Evolutionary conservation across 2,113 vertebrate species (phyloP).

Genomic region (Hippoglossus stenolepis): DNA sequence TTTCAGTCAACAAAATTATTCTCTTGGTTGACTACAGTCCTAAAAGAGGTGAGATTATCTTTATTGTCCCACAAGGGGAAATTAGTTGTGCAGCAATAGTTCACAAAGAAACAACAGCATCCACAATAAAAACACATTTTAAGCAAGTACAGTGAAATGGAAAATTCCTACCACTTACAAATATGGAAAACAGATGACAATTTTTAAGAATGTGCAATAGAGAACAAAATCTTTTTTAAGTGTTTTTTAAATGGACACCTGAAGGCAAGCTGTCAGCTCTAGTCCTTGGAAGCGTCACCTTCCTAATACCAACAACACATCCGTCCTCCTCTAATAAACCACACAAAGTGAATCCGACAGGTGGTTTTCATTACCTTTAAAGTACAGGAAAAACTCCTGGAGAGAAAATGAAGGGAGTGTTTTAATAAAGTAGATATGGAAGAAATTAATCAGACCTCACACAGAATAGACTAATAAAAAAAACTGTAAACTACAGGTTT

Average conservation of each 20-base stretch:
- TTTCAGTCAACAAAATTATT: too few relatives aligned
- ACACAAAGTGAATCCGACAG: constrained; percentile 29
- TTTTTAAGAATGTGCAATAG: neutral
- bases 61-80: too few relatives aligned
- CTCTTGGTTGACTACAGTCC: too few relatives aligned
- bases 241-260: neutral
- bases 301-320: constrained; percentile 15
- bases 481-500: constrained; percentile 11
- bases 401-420: constrained; percentile 38
- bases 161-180: too few relatives aligned
- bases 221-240: neutral
- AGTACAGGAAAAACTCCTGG: constrained; percentile 54
- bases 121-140: too few relatives aligned
- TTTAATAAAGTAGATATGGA: constrained; percentile 51
- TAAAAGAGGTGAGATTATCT: too few relatives aligned
- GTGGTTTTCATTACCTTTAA: constrained; percentile 45
- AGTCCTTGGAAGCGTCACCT: neutral
- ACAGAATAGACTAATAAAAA: constrained; percentile 52
- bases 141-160: too few relatives aligned
- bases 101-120: too few relatives aligned
- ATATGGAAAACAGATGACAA: too few relatives aligned
- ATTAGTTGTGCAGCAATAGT: too few relatives aligned
- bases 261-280: neutral
- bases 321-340: constrained; percentile 44
- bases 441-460: constrained; percentile 64